A percentile compares a stretch with the other conserved stretches of the same genome.
phyloP scores from a whole-genome alignment of 37 sponge, comb jelly and placozoan genomes.

The Mnemiopsis leidyi region DNA sequence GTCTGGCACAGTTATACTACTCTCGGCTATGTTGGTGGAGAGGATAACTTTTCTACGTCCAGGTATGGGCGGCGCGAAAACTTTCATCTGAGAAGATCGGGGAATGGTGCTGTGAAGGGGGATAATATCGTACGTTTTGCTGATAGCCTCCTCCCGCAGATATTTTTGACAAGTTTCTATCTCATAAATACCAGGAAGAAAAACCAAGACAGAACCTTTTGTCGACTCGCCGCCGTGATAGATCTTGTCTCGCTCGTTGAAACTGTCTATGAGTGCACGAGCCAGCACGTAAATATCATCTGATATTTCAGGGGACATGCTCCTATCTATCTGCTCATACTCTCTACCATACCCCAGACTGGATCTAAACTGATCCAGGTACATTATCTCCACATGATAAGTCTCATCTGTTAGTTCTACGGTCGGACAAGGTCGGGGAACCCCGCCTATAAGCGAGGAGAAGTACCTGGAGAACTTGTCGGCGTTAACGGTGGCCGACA shows the following conservation, averaged over 20 bases:
- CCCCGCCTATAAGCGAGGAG: constrained; percentile 37
- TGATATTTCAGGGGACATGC: background rate
- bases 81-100: background rate
- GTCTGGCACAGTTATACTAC: constrained; percentile 95
- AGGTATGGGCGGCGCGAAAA: background rate
- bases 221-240: background rate
- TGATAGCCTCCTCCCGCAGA: constrained; percentile 45
- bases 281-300: constrained; percentile 4
- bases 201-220: constrained; percentile 86
- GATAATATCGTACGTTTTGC: background rate
- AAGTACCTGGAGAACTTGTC: constrained; percentile 81
- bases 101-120: constrained; percentile 37
- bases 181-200: constrained; percentile 92
- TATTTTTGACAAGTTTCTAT: constrained; percentile 71
- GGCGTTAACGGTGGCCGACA: constrained; percentile 92
- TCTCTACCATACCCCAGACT: background rate
- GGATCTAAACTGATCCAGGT: constrained; percentile 73
- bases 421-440: constrained; percentile 72
- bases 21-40: constrained; percentile 98
- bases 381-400: constrained; percentile 74
- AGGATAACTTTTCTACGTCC: constrained; percentile 77
- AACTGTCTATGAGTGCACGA: background rate
- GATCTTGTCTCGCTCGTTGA: background rate
- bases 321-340: background rate
- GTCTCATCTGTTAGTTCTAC: constrained; percentile 73